Evolutionary conservation across 2,888 invertebrate genomes (phyloP).

Genomic region (Tethea ocularis): DNA sequence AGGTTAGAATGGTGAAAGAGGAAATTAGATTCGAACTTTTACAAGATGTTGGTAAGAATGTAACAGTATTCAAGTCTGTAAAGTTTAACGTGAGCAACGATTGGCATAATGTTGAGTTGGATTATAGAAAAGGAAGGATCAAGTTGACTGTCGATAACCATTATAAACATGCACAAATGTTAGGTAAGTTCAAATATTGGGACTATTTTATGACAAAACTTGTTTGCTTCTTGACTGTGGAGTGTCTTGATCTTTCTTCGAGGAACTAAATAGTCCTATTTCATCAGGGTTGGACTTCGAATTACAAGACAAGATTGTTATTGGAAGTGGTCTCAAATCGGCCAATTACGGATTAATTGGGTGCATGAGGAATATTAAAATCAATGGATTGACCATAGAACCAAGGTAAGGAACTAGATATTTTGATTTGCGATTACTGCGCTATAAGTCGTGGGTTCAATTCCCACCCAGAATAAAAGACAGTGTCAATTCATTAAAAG

Average conservation of each 20-base stretch:
- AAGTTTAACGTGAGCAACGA: conserved; percentile 91
- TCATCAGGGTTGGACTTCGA: conserved; percentile 84
- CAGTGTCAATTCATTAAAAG: too few species aligned
- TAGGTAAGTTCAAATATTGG: conserved; percentile 66
- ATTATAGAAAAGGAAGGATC: conserved; percentile 89
- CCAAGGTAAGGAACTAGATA: conserved; percentile 75
- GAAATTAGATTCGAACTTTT: conserved; percentile 93
- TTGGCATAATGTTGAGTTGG: conserved; percentile 93
- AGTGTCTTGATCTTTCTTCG: background rate
- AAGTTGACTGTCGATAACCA: conserved; percentile 90
- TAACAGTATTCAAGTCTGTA: conserved; percentile 90
- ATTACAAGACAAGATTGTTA: conserved; percentile 88
- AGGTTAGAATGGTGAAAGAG: conserved; percentile 92
- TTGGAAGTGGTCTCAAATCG: conserved; percentile 91
- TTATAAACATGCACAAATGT: conserved; percentile 87
- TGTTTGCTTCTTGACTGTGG: background rate
- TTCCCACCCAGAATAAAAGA: too few species aligned
- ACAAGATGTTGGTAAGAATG: conserved; percentile 89
- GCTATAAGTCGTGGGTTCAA: too few species aligned
- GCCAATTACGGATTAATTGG: conserved; percentile 92
- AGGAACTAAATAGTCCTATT: background rate
- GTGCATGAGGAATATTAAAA: conserved; percentile 94
- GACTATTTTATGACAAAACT: background rate
- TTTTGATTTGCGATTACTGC: background rate
- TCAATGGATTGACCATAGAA: conserved; percentile 92